Base-by-base conservation (phyloP, 2,888 invertebrate species). In the Leptothorax acervorum region DNA sequence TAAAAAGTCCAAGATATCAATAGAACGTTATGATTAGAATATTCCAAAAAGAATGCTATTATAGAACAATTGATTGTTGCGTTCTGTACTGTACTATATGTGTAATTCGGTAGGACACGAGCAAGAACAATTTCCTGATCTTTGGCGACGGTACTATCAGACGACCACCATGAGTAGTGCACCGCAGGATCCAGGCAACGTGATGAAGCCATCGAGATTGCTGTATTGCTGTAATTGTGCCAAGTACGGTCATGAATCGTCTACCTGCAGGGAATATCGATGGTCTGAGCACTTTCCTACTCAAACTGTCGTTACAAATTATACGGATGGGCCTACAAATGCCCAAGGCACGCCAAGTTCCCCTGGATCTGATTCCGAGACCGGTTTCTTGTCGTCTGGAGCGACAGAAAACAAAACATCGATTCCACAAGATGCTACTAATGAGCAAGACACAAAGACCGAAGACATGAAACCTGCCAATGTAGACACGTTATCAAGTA, bases 81-180 rank as follows among this genome's bases (percentile, higher is more conserved):
- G 92, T 93, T 53, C 85, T 95, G 2, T 92, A 93, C 8, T 97
- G 97, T 92, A 95, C 94, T 11, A n/a, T n/a, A 95, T 96, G 92
- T 97, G 97, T 93, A 95, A 96, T 75, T 96, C 96, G 90, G 90
- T 92, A 42, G 97, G 97, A 0, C 97, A 97, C 92, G 95, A 95
- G 12, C 91, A 95, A 68, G 95, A 95, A 35, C 95, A 95, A 92
- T 97, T 97, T 90, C 97, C 97, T 0, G 97, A 97, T 94, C 95
- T 96, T 62, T 97, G 97, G 97, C 96, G 97, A 73, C 95, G 97
- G 82, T 97, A 97, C 94, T 97, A 97, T 93, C 96, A 96, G 87
- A 97, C 97, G 86, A 97, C 87, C 18, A 87, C 91, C 35, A 93
- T 94, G 2, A 93, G 92, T 5, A 82, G 8, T 1, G 0, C 93